Evolutionary conservation across 2,113 vertebrate genomes (phyloP).

Genomic region (Heterotilapia buettikoferi): DNA sequence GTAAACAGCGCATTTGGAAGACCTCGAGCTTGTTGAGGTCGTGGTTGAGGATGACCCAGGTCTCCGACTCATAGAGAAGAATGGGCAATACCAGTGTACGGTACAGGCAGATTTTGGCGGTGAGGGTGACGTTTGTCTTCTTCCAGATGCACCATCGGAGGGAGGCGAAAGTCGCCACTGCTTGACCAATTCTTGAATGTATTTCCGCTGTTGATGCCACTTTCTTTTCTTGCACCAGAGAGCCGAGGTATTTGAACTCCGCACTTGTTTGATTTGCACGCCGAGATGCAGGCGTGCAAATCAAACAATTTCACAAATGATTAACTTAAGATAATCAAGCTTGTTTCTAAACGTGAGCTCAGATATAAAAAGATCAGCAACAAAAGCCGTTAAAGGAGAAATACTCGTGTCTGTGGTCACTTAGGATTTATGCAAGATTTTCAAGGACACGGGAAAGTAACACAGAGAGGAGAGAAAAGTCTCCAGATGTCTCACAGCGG

Average conservation of each 20-base stretch:
- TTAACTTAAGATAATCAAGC: not conserved
- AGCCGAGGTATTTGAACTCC: not conserved
- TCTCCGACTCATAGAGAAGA: not conserved
- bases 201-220: not conserved
- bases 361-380: not conserved
- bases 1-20: not conserved
- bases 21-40: not conserved
- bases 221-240: not conserved
- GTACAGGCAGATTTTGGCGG: fast-evolving
- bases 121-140: not conserved
- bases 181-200: too few species aligned
- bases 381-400: not conserved
- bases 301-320: fast-evolving
- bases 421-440: not conserved
- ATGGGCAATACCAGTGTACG: fast-evolving
- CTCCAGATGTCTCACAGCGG: not conserved
- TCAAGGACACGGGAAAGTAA: not conserved
- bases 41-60: not conserved
- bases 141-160: not conserved
- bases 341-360: not conserved
- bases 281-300: fast-evolving
- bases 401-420: not conserved
- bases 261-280: not conserved
- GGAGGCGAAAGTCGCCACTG: not conserved
- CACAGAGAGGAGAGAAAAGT: not conserved